Evolutionary conservation across 2,888 invertebrate species (phyloP), one percentile per base, ranked within the genome.

Genomic region (Drosophila picticornis): DNA sequence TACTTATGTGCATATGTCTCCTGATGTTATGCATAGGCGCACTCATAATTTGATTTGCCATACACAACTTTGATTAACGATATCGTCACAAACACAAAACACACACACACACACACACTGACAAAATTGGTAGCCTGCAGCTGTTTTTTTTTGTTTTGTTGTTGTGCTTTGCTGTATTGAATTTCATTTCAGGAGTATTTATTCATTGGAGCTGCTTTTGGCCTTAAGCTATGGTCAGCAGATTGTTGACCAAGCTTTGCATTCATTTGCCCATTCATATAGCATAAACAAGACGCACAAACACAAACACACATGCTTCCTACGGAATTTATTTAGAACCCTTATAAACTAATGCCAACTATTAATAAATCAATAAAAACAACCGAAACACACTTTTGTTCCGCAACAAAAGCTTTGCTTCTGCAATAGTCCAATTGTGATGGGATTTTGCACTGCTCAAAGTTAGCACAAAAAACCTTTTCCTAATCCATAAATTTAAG

Each of bases 21-120:
- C 31, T 16, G 25, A 25, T 48, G 32, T 68, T 62, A 51, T 83
- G 46, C 73, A 52, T 67, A 46, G 71, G 56, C 52, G 36, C 40
- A 52, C 59, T 82, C 74, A 80, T 89, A 84, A 85, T 82, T 82
- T 71, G 80, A 80, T 84, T 87, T 68, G 71, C 65, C 48, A 55
- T 58, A 66, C 75, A 78, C 64, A 74, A 56, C 69, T 75, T 75
- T 88, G 89, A 88, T 81, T 88, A 84, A 73, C 71, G 69, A 77
- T 72, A 85, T 79, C 62, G 70, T 58, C 38, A 51, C 53, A 55
- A 38, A 68, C n/a, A 29, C 52, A 59, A 13, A 63, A 29, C 13
- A 25, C 48, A 58, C 19, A 61, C 32, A 62, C 27, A 67, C 48
- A 56, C 59, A 48, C 52, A 50, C 25, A 46, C 67, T 16, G 43